phyloP scores from a whole-genome alignment of 2,113 vertebrate species.

The Malurus cyaneus region DNA sequence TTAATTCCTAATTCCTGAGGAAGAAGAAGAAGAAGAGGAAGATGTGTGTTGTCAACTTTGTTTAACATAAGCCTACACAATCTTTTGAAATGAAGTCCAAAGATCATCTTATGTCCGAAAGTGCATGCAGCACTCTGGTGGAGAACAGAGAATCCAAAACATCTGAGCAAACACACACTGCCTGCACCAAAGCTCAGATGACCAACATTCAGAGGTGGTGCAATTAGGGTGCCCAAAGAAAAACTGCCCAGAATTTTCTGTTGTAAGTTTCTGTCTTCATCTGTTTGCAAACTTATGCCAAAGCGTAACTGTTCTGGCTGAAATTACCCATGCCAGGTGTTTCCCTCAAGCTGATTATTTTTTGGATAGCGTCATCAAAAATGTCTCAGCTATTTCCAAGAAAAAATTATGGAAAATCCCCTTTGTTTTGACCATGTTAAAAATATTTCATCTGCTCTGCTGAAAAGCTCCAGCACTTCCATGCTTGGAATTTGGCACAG shows the following conservation, averaged over 20 bases:
- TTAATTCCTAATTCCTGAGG: background rate
- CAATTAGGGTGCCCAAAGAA: background rate
- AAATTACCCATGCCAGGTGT: conserved; percentile 30
- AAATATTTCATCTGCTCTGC: background rate
- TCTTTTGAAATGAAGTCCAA: background rate
- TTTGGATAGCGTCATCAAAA: conserved; percentile 5
- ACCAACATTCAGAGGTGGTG: background rate
- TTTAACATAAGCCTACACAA: background rate
- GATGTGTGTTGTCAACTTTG: background rate
- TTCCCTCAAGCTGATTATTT: conserved; percentile 13
- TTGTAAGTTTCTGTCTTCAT: background rate
- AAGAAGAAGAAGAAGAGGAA: background rate
- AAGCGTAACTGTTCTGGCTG: conserved; percentile 12
- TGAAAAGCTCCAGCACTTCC: background rate
- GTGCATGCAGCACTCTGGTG: background rate
- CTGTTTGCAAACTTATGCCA: background rate
- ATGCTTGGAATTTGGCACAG: conserved; percentile 16
- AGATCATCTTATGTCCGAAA: background rate
- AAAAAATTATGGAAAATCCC: background rate
- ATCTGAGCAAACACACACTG: background rate
- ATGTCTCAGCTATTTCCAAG: conserved; percentile 10
- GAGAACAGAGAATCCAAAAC: background rate
- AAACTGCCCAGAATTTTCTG: background rate
- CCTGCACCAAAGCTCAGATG: background rate
- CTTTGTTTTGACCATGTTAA: conserved; percentile 14